Evolutionary conservation across 1,140 invertebrate genomes (phyloP), one percentile per base, ranked within the genome.

Genomic region (Doryteuthis pealeii): DNA sequence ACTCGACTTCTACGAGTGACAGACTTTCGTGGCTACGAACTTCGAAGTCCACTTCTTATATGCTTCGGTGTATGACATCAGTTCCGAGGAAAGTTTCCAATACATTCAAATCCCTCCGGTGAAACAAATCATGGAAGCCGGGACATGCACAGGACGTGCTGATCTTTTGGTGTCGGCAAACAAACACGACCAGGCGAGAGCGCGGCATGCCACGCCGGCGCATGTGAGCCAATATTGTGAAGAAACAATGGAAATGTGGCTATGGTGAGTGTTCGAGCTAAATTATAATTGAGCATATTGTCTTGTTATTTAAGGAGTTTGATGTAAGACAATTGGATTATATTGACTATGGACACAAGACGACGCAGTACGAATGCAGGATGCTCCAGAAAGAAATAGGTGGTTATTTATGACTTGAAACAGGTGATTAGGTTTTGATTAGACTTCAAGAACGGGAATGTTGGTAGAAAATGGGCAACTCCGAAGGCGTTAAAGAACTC

Each of bases 191-290:
- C 90, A 94, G 74, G 79, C 83, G 83, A 5, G 82, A 86, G 65
- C 66, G 83, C 40, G 85, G 82, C 8, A 87, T 69, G 86, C 89
- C 49, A 83, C 86, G 74, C 80, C 82, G 88, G 87, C 82, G 83
- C 81, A 95, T 96, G 70, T n/a, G n/a, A n/a, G 93, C 94, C n/a
- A 95, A 95, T 83, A 88, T 96, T 76, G 95, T 98, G 18, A 93
- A 94, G 77, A 97, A 97, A 87, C 94, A 97, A 85, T 97, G 96
- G 96, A 95, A 96, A 86, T 87, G 94, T 82, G 92, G 93, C 40
- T 96, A 96, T 86, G 92, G 97, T 66, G 96, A 97, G 87, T 97
- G 96, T 86, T 97, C 95, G n/a, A 69, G 96, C 96, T 40, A 95
- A 96, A 89, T n/a, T 96, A 93, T 84, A 95, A 95, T 84, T 95